Conservation (phyloP, 2,797 vertebrate genomes). For the Oreochromis mossambicus region DNA sequence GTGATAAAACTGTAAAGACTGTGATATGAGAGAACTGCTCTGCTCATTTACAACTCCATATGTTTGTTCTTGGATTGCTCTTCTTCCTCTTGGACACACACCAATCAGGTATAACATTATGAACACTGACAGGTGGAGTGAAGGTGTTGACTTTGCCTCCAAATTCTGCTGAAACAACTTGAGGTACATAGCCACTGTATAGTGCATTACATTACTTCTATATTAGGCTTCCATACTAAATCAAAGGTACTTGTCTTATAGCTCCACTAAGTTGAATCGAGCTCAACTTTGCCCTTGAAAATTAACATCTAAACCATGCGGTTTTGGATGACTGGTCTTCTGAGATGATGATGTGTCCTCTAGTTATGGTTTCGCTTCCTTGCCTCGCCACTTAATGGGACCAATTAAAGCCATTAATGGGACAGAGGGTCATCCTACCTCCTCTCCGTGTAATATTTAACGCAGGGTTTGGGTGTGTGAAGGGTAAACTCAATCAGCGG, state of each 20-base stretch:
- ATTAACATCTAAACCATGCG: conserved; percentile 7
- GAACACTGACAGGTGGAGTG: neutral
- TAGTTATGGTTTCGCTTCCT: conserved; percentile 74
- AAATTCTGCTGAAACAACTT: neutral
- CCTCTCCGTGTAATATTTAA: conserved; percentile 29
- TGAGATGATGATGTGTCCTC: conserved; percentile 58
- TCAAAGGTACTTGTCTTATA: neutral
- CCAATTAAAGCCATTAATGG: conserved; percentile 73
- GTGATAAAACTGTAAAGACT: neutral
- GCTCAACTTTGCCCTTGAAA: neutral
- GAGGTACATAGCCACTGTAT: neutral
- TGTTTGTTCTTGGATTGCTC: neutral
- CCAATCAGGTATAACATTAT: neutral
- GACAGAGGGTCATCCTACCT: conserved; percentile 58
- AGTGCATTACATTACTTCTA: neutral
- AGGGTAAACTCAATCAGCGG: conserved; percentile 64
- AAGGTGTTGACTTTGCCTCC: neutral
- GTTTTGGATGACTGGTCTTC: conserved; percentile 56
- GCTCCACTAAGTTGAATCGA: neutral
- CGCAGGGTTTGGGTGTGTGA: conserved; percentile 49
- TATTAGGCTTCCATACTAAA: neutral
- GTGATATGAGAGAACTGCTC: neutral
- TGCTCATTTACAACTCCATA: neutral
- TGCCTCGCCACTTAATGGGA: conserved; percentile 64
- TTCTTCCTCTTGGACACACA: neutral